phyloP scores from a whole-genome alignment of 2,888 invertebrate species.

The Lasioglossum marginatum region DNA sequence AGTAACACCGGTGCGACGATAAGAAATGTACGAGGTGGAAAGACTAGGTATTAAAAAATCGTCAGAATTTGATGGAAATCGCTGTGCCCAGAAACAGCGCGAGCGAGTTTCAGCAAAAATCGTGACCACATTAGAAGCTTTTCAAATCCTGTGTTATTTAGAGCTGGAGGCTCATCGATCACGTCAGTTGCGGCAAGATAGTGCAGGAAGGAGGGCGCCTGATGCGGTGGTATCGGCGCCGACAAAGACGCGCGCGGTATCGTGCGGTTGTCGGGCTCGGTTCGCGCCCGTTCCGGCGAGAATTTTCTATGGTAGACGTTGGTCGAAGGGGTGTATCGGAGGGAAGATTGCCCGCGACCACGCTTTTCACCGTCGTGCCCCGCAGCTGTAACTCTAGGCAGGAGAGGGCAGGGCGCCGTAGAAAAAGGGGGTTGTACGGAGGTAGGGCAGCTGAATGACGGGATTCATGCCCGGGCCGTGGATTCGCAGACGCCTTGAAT shows the following conservation, averaged over 20 bases:
- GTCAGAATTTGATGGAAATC: background rate
- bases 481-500: conserved; percentile 80
- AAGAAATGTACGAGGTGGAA: background rate
- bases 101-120: background rate
- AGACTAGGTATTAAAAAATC: background rate
- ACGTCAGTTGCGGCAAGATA: conserved; percentile 1
- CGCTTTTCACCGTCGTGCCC: conserved; percentile 75
- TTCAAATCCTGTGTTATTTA: background rate
- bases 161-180: background rate
- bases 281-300: conserved; percentile 29
- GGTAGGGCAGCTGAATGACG: conserved; percentile 76
- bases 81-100: background rate
- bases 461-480: conserved; percentile 76
- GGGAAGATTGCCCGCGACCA: conserved; percentile 75
- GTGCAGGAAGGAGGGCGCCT: background rate
- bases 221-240: conserved; percentile 1
- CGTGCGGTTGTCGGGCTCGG: conserved; percentile 16
- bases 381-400: conserved; percentile 74
- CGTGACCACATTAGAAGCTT: background rate
- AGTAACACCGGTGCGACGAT: background rate
- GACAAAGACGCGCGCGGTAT: conserved; percentile 22
- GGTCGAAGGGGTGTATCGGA: conserved; percentile 63
- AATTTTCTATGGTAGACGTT: conserved; percentile 45
- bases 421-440: conserved; percentile 35
- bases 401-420: conserved; percentile 30